phyloP scores from a whole-genome alignment of 2,797 vertebrate species.

The Arrhamphus sclerolepis region DNA sequence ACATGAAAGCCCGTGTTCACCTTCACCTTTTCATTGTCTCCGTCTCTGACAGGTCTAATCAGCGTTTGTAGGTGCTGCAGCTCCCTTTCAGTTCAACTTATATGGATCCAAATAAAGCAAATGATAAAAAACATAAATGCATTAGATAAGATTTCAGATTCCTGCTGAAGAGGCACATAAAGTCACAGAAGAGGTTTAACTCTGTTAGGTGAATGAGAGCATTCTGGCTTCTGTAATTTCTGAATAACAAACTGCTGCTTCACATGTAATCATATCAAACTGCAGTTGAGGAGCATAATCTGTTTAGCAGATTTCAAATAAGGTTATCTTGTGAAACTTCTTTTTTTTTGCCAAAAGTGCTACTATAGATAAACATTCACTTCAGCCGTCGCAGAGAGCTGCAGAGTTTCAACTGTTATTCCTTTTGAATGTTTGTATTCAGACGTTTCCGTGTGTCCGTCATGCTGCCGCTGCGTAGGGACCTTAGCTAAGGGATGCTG shows the following conservation, averaged over 20 bases:
- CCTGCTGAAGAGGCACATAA: neutral
- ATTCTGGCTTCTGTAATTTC: conserved; percentile 10
- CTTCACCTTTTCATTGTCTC: neutral
- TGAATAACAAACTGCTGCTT: conserved; percentile 34
- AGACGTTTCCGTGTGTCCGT: neutral
- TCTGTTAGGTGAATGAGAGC: neutral
- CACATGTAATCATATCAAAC: conserved; percentile 25
- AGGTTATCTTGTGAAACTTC: conserved; percentile 14
- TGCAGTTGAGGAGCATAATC: conserved; percentile 16
- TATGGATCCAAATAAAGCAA: neutral
- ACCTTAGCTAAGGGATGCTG: too few relatives aligned
- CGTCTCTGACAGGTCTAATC: neutral
- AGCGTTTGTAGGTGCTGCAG: too few relatives aligned
- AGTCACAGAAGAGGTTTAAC: conserved; percentile 4
- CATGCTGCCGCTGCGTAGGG: too few relatives aligned
- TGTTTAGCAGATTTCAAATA: conserved; percentile 8
- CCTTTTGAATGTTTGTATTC: neutral
- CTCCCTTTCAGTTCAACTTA: neutral
- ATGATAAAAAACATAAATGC: conserved; percentile 4
- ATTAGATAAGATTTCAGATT: conserved; percentile 4
- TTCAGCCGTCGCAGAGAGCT: neutral
- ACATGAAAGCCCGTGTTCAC: too few relatives aligned
- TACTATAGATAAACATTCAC: neutral
- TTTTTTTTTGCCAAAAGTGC: too few relatives aligned
- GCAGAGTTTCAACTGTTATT: neutral